phyloP scores from a whole-genome alignment of 2,888 invertebrate genomes.

The Trichacis sp. region DNA sequence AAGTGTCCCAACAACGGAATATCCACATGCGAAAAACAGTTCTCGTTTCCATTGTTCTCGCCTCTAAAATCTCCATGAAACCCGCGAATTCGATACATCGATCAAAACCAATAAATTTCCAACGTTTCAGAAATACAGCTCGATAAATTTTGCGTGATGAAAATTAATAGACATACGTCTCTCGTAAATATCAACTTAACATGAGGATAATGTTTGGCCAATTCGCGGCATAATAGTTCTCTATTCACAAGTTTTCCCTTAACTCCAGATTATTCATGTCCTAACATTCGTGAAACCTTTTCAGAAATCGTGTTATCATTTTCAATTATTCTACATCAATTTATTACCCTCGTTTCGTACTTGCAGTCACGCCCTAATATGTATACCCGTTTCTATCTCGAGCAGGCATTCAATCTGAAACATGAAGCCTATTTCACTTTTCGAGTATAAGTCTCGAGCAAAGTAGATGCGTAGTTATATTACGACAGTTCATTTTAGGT shows the following conservation, averaged over 20 bases:
- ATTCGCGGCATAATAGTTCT: not conserved
- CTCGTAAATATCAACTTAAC: too few relatives aligned
- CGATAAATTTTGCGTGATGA: too few relatives aligned
- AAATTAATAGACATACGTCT: too few relatives aligned
- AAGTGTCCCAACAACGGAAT: too few relatives aligned
- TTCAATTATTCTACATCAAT: not conserved
- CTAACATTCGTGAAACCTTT: not conserved
- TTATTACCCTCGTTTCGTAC: not conserved
- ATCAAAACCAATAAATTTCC: too few relatives aligned
- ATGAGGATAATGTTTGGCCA: not conserved
- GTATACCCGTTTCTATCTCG: not conserved
- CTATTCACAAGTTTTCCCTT: not conserved
- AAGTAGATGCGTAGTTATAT: too few relatives aligned
- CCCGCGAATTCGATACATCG: too few relatives aligned
- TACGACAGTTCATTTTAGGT: not conserved
- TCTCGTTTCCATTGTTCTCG: too few relatives aligned
- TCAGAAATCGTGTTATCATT: not conserved
- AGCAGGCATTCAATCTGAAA: not conserved
- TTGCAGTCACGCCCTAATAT: not conserved
- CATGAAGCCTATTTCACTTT: not conserved
- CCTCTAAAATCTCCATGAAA: too few relatives aligned
- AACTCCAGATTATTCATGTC: not conserved
- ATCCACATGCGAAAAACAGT: too few relatives aligned
- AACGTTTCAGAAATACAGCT: too few relatives aligned
- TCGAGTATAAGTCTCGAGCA: not conserved